Base-by-base conservation (phyloP, 2,888 invertebrate species). In the Crematogaster levior region DNA sequence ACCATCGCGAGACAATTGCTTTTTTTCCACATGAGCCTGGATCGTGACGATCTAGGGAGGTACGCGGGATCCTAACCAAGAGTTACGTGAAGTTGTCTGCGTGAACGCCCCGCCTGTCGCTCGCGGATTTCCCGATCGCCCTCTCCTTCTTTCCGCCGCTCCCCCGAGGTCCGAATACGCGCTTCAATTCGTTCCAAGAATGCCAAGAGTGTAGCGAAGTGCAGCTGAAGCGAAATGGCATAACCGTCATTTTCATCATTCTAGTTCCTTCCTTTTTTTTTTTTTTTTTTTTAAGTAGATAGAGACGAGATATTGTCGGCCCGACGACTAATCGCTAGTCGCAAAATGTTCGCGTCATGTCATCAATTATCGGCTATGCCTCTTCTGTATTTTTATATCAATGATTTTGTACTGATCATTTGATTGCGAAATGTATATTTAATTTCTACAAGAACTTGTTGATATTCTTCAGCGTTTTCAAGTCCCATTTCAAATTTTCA, bases 31-130 rank as follows among this genome's bases (percentile, higher is more conserved):
- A n/a, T n/a, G n/a, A n/a, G n/a, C n/a, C n/a, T n/a, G n/a, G n/a
- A n/a, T n/a, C n/a, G n/a, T 34, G 34, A 34, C 63, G 18, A 65
- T 24, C 40, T 12, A 3, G 24, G 24, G 3, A 24, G 18, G 1
- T 43, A 27, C 43, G 18, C 15, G 61, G 7, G 7, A 27, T 65
- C 27, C 63, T 65, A 65, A 65, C 63, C 63, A 65, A 65, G 27
- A 65, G 27, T 43, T 0, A 43, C 18, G 9, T n/a, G 1, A 40
- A 63, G 7, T 63, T 15, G 24, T 12, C 37, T 21, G n/a, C 30
- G 27, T 24, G 3, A 18, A 5, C 15, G 6, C 12, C 15, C 12
- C 3, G 18, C 37, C 61, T 6, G 21, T 37, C 21, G 21, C 12
- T 61, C 37, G 37, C 21, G 6, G 21, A 63, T 3, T 30, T 18